phyloP scores from a whole-genome alignment of 2,113 vertebrate genomes.

The Galemys pyrenaicus region DNA sequence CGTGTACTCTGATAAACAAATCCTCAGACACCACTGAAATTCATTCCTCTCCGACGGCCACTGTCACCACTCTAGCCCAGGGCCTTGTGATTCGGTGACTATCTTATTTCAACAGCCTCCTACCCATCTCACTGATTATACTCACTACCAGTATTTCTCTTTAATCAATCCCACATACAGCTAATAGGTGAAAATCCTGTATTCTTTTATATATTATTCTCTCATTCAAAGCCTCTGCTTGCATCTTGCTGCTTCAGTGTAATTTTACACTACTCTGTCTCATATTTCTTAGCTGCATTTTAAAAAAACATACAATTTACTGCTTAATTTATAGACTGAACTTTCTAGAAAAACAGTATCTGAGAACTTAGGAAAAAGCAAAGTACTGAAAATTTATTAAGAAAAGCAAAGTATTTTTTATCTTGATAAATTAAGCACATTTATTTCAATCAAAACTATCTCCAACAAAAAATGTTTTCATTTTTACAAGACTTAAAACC shows the following conservation, averaged over 20 bases:
- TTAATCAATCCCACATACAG: not conserved
- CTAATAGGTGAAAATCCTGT: not conserved
- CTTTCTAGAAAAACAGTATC: conserved; percentile 57
- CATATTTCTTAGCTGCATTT: conserved; percentile 4
- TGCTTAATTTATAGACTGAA: not conserved
- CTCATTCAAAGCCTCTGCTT: not conserved
- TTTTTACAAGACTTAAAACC: conserved; percentile 46
- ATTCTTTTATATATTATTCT: not conserved
- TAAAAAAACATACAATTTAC: not conserved
- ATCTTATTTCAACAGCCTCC: not conserved
- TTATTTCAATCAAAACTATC: conserved; percentile 29
- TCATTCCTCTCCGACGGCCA: not conserved
- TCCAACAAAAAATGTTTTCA: conserved; percentile 17
- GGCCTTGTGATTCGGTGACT: not conserved
- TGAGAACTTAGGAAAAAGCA: not conserved
- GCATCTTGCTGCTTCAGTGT: not conserved
- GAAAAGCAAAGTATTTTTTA: conserved; percentile 22
- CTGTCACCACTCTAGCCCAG: not conserved
- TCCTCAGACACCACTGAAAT: not conserved
- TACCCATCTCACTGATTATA: not conserved
- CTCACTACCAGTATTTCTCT: not conserved
- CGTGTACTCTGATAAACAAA: conserved; percentile 15
- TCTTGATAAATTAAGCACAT: conserved; percentile 28
- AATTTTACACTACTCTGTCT: not conserved
- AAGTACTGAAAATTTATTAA: not conserved